Evolutionary conservation across 1,140 invertebrate species (phyloP), one percentile per base, ranked within the genome.

Genomic region (Ctenoplectra terminalis): DNA sequence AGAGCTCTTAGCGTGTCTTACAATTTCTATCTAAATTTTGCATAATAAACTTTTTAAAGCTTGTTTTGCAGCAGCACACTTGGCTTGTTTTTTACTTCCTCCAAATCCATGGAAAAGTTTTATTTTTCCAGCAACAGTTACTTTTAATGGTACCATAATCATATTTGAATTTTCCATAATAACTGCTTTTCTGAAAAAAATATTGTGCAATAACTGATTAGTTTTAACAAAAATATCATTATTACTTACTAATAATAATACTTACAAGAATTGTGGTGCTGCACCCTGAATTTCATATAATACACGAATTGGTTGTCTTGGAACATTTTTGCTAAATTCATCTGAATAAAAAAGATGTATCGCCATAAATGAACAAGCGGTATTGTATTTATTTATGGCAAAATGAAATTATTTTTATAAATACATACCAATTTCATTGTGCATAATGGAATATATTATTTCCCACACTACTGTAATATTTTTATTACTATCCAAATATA

Each of bases 401-500:
- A 56, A 58, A 8, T 52, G 56, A 37, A 71, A 37, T 58, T 72
- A 31, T 70, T 56, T 64, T 13, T 46, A 50, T 1, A 60, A 29
- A 70, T 34, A 85, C 63, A 88, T 90, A 94, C 94, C 92, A 1
- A 98, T 96, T 94, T 98, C 97, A 54, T 95, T 93, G 81, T 95
- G 93, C 95, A 98, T 97, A 2, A 98, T 92, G 34, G 90, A 91
- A 89, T 97, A 98, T 26, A 88, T n/a, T 0, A 99, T 95, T 37
- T 95, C 92, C 99, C 99, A 99, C 0, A 98, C 97, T 6, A 93
- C 94, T 13, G 96, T 91, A n/a, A 99, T 91, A 90, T 96, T 94
- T 89, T 97, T 97, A 17, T 95, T 95, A 90, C 96, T 96, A 94
- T 99, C 99, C 15, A 99, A 92, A 91, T 97, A 99, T 81, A 99